phyloP scores from a whole-genome alignment of 1,140 invertebrate species.

The Neotoxoptera formosana region DNA sequence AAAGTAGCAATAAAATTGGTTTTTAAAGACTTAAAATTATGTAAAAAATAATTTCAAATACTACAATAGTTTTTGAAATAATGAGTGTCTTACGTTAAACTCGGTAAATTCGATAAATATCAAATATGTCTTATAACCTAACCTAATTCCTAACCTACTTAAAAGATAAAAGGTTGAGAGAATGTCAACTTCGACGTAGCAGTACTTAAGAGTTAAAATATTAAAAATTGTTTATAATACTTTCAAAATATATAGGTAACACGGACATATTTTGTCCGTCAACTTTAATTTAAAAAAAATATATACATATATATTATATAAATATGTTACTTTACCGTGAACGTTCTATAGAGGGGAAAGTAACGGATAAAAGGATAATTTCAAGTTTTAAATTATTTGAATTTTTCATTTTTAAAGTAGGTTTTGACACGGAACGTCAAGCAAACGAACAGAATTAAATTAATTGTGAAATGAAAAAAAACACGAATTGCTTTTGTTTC shows the following conservation, averaged over 20 bases:
- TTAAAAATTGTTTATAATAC: neutral
- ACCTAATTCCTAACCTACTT: too few relatives aligned
- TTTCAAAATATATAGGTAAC: neutral
- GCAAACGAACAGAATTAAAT: neutral
- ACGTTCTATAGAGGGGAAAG: neutral
- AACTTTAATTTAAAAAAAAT: neutral
- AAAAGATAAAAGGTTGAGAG: neutral
- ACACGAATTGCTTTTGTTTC: neutral
- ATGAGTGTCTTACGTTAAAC: too few relatives aligned
- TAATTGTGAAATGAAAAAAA: neutral
- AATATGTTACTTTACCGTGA: neutral
- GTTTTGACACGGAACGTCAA: neutral
- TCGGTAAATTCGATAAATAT: neutral
- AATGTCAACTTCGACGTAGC: neutral
- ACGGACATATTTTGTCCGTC: neutral
- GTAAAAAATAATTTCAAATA: too few relatives aligned
- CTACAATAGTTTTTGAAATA: too few relatives aligned
- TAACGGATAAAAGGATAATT: neutral
- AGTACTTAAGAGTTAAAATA: neutral
- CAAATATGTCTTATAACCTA: too few relatives aligned
- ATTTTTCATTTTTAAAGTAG: neutral
- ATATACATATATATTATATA: neutral
- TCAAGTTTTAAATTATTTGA: conserved; percentile 10
- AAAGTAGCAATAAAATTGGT: too few relatives aligned
- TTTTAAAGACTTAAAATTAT: too few relatives aligned